Evolutionary conservation across 2,888 invertebrate genomes (phyloP), one percentile per base, ranked within the genome.

Genomic region (Tenthredo mesomela): DNA sequence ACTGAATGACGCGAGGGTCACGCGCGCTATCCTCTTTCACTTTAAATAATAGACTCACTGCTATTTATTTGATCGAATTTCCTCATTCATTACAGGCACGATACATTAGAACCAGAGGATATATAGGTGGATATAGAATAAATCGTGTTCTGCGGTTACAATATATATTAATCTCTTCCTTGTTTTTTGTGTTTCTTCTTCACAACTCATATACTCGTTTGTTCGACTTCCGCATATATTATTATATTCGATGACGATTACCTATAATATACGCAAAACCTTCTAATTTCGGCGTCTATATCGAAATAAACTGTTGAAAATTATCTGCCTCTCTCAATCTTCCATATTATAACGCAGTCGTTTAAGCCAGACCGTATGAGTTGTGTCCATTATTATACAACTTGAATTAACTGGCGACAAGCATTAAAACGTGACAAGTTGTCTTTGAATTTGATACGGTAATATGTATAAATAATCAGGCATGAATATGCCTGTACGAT

Each of bases 11-110:
- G 54, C 77, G 54, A 77, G 77, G 77, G 77, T 77, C 77, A 54
- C 33, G 40, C 29, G n/a, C 73, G 67, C 37, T 73, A 77, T 77
- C 50, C 50, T 77, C 77, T 77, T 77, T 77, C 54, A 54, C 54
- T 77, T 77, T 54, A 33, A 25, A 47, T 73, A 54, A 77, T 29
- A 77, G 33, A 29, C 18, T 47, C 47, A 0, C n/a, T 33, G n/a
- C 9, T 54, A 18, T 54, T n/a, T 29, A 33, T 33, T 18, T 12
- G 29, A 50, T 33, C 29, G 21, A 50, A 54, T n/a, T 33, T 33
- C 18, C 50, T 54, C 54, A 29, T 77, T 77, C 29, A 33, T 54
- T 33, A 67, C 33, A 15, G 4, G 18, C 65, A 29, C 67, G 33
- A 33, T n/a, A n/a, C 1, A 33, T 18, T 67, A 67, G 18, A 33